Evolutionary conservation across 2,888 invertebrate genomes (phyloP).

Genomic region (Glyphotaelius pellucidus): DNA sequence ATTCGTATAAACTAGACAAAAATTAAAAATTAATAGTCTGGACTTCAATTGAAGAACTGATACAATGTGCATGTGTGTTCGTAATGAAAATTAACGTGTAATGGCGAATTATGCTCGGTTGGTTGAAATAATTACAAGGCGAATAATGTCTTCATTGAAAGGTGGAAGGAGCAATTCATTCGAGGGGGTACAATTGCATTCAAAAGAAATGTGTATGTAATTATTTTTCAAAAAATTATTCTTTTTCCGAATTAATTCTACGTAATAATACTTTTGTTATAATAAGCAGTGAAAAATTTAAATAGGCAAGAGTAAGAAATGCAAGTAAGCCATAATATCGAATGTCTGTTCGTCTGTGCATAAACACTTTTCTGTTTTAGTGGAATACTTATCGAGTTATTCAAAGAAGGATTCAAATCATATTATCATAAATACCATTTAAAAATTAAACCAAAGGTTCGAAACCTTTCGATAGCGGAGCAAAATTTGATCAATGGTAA

Average conservation of each 20-base stretch:
- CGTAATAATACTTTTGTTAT: background rate
- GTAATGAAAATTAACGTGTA: background rate
- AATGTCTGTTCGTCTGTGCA: too few species aligned
- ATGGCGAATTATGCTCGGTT: background rate
- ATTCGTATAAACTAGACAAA: background rate
- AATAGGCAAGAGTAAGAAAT: too few species aligned
- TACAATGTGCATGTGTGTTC: background rate
- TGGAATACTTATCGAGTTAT: background rate
- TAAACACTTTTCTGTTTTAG: too few species aligned
- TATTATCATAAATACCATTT: background rate
- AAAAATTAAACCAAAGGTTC: background rate
- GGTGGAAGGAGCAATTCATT: background rate
- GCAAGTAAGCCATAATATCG: too few species aligned
- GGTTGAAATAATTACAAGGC: background rate
- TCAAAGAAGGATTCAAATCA: background rate
- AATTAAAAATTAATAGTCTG: background rate
- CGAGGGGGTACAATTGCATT: background rate
- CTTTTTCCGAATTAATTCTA: background rate
- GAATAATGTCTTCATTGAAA: background rate
- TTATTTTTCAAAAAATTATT: background rate
- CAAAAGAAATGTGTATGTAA: background rate
- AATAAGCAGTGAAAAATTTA: too few species aligned
- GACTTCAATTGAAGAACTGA: background rate
- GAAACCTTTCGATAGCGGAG: too few species aligned
- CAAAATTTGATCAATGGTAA: too few species aligned